A percentile compares a stretch with the other conserved stretches of the same genome.
Conservation (phyloP, 2,113 vertebrate species). For the Pteropus alecto region DNA sequence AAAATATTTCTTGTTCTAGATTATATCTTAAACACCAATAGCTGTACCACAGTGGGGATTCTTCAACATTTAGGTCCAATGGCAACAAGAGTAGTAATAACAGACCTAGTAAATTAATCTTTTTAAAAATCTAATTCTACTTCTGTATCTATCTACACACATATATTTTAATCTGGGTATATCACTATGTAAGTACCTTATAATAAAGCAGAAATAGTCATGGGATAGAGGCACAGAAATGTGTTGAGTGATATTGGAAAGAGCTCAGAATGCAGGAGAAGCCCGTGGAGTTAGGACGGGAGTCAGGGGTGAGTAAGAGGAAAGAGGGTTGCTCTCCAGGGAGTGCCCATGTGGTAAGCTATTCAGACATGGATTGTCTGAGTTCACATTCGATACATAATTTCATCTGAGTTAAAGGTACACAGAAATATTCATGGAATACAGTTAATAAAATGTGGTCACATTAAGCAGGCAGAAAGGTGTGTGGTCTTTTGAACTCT, state of each 20-base stretch:
- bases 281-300: fast-evolving
- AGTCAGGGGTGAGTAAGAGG: not conserved
- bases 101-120: not conserved
- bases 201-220: not conserved
- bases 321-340: fast-evolving
- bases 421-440: not conserved
- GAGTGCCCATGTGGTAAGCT: not conserved
- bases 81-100: not conserved
- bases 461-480: not conserved
- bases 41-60: not conserved
- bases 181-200: not conserved
- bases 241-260: not conserved
- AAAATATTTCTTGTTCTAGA: slow-evolving; percentile 5
- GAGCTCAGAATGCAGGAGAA: not conserved
- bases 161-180: not conserved
- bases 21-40: slow-evolving; percentile 21
- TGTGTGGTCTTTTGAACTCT: slow-evolving; percentile 9
- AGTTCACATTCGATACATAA: not conserved
- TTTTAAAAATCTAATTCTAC: slow-evolving; percentile 22
- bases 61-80: not conserved
- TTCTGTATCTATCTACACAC: not conserved
- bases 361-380: not conserved
- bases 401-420: not conserved
- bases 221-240: not conserved
- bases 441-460: not conserved